Evolutionary conservation across 2,113 vertebrate genomes (phyloP), one percentile per base, ranked within the genome.

Genomic region (Ciconia boyciana): DNA sequence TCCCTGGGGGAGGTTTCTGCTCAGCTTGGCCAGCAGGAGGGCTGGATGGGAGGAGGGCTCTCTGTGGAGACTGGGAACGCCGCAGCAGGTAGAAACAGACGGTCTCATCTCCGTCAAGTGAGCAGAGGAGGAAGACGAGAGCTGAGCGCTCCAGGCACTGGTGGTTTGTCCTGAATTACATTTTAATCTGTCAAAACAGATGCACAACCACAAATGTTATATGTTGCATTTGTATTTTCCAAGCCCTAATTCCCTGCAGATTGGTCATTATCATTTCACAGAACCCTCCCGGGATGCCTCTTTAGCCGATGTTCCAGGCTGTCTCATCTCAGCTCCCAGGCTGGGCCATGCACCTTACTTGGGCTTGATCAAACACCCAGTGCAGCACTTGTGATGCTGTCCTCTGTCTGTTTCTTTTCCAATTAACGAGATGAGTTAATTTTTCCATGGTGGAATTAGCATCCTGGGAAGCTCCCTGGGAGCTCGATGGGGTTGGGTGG

Each of bases 161-260:
- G 39, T 68, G 64, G 41, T 90, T 95, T 96, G 93, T 79, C 93
- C 92, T 94, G 81, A 94, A 91, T 95, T 96, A 79, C 61, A 22
- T 95, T 93, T 96, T 91, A 95, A 96, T 96, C 95, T 97, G 87
- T 93, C 78, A 90, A 97, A 97, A 94, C 96, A 96, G 95, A 95
- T 93, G 79, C 84, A 76, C 81, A 93, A 24, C 78, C 92, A 79
- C 88, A 93, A 83, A 68, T 71, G 85, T 92, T 96, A 9, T 39
- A 36, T 43, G 88, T 77, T 90, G 74, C 83, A 64, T 95, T 96
- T 94, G 13, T 94, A 36, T 77, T 96, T 94, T 83, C 72, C 21
- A 60, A 96, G 87, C 77, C 66, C 55, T 90, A 49, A 68, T 86
- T 97, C 95, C 71, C 92, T 83, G 74, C 65, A 90, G 93, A 57